phyloP scores from a whole-genome alignment of 2,797 vertebrate species.

The Florisuga fusca region DNA sequence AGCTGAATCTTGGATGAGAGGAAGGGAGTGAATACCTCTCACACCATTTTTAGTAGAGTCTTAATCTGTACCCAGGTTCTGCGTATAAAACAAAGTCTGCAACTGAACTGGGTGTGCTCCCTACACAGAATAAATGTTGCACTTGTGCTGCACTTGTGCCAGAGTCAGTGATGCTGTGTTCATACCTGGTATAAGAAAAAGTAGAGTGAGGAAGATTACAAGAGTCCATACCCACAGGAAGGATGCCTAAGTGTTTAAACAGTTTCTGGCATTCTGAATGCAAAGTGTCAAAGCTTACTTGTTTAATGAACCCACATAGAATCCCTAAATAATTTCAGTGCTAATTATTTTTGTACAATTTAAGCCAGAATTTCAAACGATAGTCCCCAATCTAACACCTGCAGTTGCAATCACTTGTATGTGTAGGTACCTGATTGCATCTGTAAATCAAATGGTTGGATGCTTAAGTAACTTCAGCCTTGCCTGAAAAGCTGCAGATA shows the following conservation, averaged over 20 bases:
- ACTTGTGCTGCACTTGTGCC: not conserved
- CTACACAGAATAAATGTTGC: not conserved
- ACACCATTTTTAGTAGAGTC: rapidly evolving
- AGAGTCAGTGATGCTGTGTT: not conserved
- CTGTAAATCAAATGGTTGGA: conserved; percentile 56
- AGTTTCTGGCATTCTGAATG: not conserved
- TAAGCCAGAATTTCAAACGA: not conserved
- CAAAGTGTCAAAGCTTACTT: not conserved
- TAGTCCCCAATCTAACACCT: conserved; percentile 38
- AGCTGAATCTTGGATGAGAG: not conserved
- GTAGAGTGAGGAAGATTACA: not conserved
- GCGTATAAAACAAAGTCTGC: not conserved
- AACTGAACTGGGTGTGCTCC: not conserved
- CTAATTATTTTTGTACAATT: conserved; percentile 41
- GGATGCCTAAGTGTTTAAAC: not conserved
- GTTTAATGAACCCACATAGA: not conserved
- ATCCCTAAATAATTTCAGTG: not conserved
- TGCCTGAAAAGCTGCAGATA: not conserved
- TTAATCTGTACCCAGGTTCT: not conserved
- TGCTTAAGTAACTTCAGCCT: not conserved
- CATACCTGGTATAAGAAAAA: not conserved
- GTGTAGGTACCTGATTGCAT: conserved; percentile 60
- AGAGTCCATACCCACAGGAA: not conserved
- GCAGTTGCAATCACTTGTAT: conserved; percentile 47
- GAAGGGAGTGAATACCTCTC: not conserved